Base-by-base conservation (phyloP, 2,797 vertebrate species). In the Phoeniculus purpureus region DNA sequence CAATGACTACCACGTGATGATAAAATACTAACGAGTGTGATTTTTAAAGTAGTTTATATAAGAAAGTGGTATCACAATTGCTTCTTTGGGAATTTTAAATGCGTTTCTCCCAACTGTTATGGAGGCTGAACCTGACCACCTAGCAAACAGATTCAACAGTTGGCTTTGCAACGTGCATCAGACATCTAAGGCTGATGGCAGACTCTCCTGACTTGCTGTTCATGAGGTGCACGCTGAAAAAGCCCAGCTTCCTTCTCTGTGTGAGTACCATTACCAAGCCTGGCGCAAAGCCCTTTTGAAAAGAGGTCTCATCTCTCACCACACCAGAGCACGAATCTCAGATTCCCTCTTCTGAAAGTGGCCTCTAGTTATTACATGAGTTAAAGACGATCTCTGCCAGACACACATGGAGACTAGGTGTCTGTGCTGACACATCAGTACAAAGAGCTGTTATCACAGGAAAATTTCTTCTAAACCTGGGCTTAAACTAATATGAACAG, bases 351-450 rank as follows among this genome's bases (percentile, higher is more conserved):
- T 65, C 78, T 82, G 70, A 85, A 92, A 87, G 85, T 25, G 71
- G 91, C 50, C 82, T 95, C 88, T 90, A 52, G 72, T 92, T 94
- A 94, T 90, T 86, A 62, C 72, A 54, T 3, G 11, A 80, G 72
- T 85, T 16, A 93, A 93, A 86, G 65, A 78, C 1, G 2, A 87
- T 93, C 88, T 77, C 81, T 80, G 61, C 81, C 65, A 94, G 86
- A 80, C 85, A 2, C 10, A 65, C 61, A 56, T 1, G 4, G 87
- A 93, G 93, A 70, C 90, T 80, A 78, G 93, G 85, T 92, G 84
- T 95, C 90, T 96, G 72, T 93, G 90, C 94, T 96, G 94, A 92
- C 75, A 89, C 93, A 93, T 95, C 94, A 80, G 80, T 95, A 95
- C 65, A 78, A 90, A 92, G 94, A 82, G 87, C 87, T 88, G 87